Percentiles rank a stretch among this genome's conserved stretches.
These are phyloP conservation scores for Pollicipes pollicipes DNA, from an alignment of 1,140 invertebrate genomes.

Conservation along the genomic window DNA sequence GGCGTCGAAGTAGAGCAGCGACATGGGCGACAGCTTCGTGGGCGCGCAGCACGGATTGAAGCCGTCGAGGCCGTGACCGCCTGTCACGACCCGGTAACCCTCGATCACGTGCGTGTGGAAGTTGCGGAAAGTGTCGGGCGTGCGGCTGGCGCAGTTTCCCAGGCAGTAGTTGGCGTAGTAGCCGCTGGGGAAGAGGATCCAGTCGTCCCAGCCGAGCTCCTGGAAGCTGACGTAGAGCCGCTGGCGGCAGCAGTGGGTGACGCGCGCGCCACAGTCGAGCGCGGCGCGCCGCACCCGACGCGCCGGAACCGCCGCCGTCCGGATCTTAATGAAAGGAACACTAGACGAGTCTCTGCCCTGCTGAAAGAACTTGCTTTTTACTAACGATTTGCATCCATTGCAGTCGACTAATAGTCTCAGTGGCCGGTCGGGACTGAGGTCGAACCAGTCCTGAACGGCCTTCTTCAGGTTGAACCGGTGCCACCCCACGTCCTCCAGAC, in stretches of 20 bases:
- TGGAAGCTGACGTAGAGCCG: constrained; percentile 78
- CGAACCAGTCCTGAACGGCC: constrained; percentile 36
- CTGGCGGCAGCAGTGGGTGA: constrained; percentile 74
- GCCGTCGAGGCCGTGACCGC: constrained; percentile 39
- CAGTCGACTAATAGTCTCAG: constrained; percentile 65
- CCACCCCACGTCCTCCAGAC: constrained; percentile 53
- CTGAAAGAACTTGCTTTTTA: constrained; percentile 33
- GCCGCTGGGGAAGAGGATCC: constrained; percentile 69
- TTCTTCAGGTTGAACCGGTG: constrained; percentile 64
- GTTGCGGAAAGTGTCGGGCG: constrained; percentile 62
- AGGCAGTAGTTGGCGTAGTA: constrained; percentile 89
- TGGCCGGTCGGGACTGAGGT: constrained; percentile 24
- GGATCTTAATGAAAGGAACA: constrained; percentile 65
- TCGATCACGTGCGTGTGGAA: constrained; percentile 80
- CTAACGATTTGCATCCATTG: constrained; percentile 48
- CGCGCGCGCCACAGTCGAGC: constrained; percentile 53
- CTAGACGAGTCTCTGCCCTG: constrained; percentile 28
- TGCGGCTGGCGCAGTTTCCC: constrained; percentile 57
- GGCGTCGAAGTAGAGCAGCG: constrained; percentile 79
- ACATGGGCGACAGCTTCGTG: constrained; percentile 75
- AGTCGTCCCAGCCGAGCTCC: constrained; percentile 81
- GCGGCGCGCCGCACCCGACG: constrained; percentile 50
- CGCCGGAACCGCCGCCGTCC: constrained; percentile 42
- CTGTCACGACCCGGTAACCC: constrained; percentile 62
- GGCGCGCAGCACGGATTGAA: constrained; percentile 85